These are phyloP conservation scores for Delia radicum DNA, from an alignment of 1,140 invertebrate species.

Conservation along the genomic window DNA sequence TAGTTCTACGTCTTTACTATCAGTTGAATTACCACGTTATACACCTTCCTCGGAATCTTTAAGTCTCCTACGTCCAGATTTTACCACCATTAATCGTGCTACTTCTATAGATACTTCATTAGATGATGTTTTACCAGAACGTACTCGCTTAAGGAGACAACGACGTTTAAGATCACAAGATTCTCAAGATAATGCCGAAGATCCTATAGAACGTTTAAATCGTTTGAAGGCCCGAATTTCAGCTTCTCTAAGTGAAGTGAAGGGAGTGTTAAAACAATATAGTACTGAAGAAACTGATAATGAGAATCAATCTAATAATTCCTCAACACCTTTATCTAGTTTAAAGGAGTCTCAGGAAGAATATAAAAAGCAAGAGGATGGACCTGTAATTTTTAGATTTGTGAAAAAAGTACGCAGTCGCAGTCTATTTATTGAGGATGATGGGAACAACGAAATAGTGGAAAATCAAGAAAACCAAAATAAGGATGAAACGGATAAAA, in stretches of 20 bases:
- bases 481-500: not conserved
- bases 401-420: constrained; percentile 43
- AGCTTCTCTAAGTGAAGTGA: constrained; percentile 46
- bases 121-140: constrained; percentile 35
- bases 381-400: constrained; percentile 46
- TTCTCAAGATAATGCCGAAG: constrained; percentile 42
- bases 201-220: constrained; percentile 47
- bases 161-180: constrained; percentile 46
- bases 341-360: not conserved
- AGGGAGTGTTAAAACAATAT: constrained; percentile 48
- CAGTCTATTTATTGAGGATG: constrained; percentile 46
- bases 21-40: not conserved
- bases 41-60: not conserved
- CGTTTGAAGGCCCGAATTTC: constrained; percentile 48
- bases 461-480: not conserved
- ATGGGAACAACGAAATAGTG: constrained; percentile 31
- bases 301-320: constrained; percentile 5
- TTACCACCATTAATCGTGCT: not conserved
- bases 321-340: not conserved
- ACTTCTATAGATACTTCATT: not conserved
- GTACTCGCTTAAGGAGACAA: constrained; percentile 43
- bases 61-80: too few relatives aligned
- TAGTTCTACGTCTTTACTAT: not conserved
- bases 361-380: not conserved
- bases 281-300: constrained; percentile 40